Conservation (phyloP, 2,888 invertebrate species). For the Lampropteryx suffumata region DNA sequence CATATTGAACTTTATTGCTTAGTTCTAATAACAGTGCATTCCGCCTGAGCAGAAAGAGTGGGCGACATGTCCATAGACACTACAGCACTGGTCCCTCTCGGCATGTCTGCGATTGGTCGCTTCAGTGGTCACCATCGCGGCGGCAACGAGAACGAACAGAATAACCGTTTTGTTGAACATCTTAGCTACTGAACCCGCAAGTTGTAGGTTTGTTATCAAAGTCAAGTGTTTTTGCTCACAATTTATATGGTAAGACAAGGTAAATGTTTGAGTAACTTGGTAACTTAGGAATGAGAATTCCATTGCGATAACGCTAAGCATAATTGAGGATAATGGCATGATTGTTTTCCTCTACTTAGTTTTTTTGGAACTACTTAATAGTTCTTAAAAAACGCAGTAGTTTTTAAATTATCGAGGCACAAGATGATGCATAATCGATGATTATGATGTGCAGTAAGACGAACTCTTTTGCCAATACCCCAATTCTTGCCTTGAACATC, state of each 20-base stretch:
- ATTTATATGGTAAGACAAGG: background rate
- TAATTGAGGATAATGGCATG: background rate
- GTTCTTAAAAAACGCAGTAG: too few species aligned
- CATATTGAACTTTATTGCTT: too few species aligned
- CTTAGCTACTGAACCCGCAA: too few species aligned
- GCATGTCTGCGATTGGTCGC: background rate
- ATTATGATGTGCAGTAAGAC: too few species aligned
- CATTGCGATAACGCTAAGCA: background rate
- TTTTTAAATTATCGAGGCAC: too few species aligned
- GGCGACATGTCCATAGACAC: background rate
- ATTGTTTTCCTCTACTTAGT: too few species aligned
- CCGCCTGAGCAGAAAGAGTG: constrained; percentile 7
- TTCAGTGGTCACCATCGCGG: background rate
- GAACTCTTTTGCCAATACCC: too few species aligned
- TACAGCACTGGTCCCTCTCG: constrained; percentile 10
- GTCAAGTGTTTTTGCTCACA: background rate
- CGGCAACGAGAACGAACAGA: constrained; percentile 1
- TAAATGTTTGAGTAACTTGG: too few species aligned
- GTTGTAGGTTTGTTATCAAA: background rate
- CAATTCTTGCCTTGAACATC: too few species aligned
- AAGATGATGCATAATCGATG: too few species aligned
- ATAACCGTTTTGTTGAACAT: background rate
- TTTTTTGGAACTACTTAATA: too few species aligned
- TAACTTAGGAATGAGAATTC: too few species aligned
- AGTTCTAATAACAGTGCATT: constrained; percentile 10